A percentile compares a stretch with the other conserved stretches of the same genome.
phyloP scores from a whole-genome alignment of 2,113 vertebrate genomes.

The Rhizomys pruinosus region DNA sequence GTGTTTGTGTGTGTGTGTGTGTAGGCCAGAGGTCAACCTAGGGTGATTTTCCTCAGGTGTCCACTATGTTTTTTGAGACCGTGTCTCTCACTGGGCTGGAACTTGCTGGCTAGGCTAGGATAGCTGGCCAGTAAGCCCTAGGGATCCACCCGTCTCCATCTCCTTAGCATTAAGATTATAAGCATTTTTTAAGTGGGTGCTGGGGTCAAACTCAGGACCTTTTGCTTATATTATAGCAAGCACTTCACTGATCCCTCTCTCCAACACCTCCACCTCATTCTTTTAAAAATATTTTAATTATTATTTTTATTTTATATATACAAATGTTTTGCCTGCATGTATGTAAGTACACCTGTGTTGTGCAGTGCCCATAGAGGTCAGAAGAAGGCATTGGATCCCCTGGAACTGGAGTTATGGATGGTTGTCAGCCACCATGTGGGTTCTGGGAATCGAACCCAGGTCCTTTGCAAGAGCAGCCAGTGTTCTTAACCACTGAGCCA shows the following conservation, averaged over 20 bases:
- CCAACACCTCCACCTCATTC: no score
- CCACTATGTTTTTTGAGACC: neutral
- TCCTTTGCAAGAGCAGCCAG: neutral
- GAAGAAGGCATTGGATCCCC: no score
- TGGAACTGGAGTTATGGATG: no score
- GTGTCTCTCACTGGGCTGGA: neutral
- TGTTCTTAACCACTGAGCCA: neutral
- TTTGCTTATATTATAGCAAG: no score
- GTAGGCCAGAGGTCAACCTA: neutral
- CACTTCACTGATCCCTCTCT: no score
- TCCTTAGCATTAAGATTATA: neutral
- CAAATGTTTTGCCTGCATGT: no score
- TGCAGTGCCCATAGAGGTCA: no score
- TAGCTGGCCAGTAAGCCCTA: neutral
- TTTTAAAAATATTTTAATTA: neutral
- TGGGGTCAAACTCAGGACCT: no score
- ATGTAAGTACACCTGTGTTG: no score
- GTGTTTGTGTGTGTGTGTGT: fast-evolving
- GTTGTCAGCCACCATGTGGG: no score
- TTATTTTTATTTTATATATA: neutral
- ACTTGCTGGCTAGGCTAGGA: neutral
- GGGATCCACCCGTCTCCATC: neutral
- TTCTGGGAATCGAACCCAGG: neutral
- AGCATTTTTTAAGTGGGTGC: neutral
- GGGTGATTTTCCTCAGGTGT: neutral